phyloP scores from a whole-genome alignment of 2,797 vertebrate genomes.

The Balearica regulorum region DNA sequence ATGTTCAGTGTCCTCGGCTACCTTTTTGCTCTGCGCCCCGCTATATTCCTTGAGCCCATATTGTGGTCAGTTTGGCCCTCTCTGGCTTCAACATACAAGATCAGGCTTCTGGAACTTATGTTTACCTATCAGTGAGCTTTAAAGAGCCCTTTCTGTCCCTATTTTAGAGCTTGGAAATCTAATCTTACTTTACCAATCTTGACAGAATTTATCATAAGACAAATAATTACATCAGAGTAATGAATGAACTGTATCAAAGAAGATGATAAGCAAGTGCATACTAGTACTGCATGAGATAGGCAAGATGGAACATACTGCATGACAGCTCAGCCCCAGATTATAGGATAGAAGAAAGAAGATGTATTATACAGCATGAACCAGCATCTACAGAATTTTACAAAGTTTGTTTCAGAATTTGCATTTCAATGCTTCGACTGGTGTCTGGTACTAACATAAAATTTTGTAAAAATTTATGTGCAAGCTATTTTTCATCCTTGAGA shows the following conservation, averaged over 20 bases:
- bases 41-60: not conserved
- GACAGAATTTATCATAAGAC: slow-evolving; percentile 19
- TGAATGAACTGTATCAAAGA: not conserved
- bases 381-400: not conserved
- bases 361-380: not conserved
- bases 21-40: not conserved
- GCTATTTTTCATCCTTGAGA: not conserved
- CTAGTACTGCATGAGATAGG: not conserved
- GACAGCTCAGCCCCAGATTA: not conserved
- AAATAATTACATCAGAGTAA: slow-evolving; percentile 23
- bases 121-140: not conserved
- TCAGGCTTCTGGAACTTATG: not conserved
- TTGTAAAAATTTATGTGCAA: not conserved
- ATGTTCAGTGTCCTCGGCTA: not conserved
- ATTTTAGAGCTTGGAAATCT: not conserved
- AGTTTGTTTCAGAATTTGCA: not conserved
- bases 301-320: not conserved
- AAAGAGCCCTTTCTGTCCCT: not conserved
- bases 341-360: not conserved
- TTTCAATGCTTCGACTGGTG: not conserved
- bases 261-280: not conserved
- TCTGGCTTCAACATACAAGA: not conserved
- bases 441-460: not conserved
- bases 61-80: not conserved
- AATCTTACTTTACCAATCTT: not conserved